Conservation (phyloP, 2,797 vertebrate species). For the Tamandua tetradactyla region DNA sequence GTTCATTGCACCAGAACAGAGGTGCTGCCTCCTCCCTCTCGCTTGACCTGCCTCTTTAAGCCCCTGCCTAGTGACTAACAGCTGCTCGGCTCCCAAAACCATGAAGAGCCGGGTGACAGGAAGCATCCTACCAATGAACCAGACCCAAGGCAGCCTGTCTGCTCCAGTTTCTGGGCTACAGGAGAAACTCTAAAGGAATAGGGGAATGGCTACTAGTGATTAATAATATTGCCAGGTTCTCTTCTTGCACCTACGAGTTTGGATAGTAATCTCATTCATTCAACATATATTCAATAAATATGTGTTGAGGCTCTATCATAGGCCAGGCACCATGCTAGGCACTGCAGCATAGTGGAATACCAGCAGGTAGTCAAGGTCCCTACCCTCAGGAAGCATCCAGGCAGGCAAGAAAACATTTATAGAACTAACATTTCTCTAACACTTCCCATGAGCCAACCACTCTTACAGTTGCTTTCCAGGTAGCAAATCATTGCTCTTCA, state of each 20-base stretch:
- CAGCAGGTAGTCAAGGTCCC: not conserved
- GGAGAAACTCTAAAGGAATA: not conserved
- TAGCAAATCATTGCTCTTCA: not conserved
- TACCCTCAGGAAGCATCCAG: not conserved
- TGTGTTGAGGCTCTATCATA: not conserved
- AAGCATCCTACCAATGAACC: not conserved
- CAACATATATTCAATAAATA: not conserved
- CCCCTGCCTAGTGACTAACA: not conserved
- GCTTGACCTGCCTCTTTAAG: not conserved
- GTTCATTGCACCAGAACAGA: not conserved
- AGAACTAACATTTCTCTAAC: not conserved
- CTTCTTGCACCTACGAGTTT: not conserved
- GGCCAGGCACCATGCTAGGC: not conserved
- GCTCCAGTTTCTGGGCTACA: not conserved
- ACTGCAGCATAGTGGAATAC: not conserved
- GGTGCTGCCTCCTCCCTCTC: not conserved
- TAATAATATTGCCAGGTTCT: not conserved
- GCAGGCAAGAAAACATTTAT: not conserved
- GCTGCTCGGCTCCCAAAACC: not conserved
- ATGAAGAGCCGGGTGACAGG: not conserved
- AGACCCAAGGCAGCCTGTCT: not conserved
- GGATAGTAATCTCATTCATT: not conserved
- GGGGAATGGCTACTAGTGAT: not conserved
- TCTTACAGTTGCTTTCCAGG: not conserved
- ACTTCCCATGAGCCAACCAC: not conserved